Percentiles rank a stretch among this genome's conserved stretches.
Conservation (phyloP, 2,113 vertebrate species). For the Calyptomena viridis region DNA sequence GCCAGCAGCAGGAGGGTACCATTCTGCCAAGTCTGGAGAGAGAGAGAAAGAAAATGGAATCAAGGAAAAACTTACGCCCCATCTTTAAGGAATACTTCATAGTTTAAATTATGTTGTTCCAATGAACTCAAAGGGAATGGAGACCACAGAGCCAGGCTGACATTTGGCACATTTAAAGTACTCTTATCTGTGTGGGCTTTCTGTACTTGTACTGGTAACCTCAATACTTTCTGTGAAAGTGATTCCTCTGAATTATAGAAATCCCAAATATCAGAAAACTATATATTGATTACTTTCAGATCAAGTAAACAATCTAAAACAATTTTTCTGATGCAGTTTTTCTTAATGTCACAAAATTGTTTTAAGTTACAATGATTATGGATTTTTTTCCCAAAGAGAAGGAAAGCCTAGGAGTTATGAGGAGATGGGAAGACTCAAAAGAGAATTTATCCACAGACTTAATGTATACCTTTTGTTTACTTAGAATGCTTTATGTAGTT, state of each 20-base stretch:
- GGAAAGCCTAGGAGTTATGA: neutral
- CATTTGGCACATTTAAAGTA: neutral
- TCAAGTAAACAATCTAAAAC: neutral
- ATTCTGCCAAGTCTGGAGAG: slow-evolving; percentile 86
- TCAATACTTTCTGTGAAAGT: neutral
- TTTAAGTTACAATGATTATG: neutral
- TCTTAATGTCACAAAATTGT: neutral
- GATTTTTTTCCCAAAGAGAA: neutral
- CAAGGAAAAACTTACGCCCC: neutral
- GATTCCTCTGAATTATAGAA: neutral
- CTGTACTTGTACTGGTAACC: neutral
- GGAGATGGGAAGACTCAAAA: neutral
- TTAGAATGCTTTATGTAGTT: neutral
- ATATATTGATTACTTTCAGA: neutral
- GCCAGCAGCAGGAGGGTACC: slow-evolving; percentile 87
- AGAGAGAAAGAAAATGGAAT: neutral
- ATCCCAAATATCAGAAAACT: neutral
- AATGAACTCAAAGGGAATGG: neutral
- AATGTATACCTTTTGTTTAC: neutral
- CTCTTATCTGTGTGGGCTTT: neutral
- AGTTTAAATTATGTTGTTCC: neutral
- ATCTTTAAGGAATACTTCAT: neutral
- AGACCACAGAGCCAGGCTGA: neutral
- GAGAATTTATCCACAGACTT: neutral
- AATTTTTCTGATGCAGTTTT: neutral